Conservation (phyloP, 2,888 invertebrate genomes). For the Hofmannophila pseudospretella region DNA sequence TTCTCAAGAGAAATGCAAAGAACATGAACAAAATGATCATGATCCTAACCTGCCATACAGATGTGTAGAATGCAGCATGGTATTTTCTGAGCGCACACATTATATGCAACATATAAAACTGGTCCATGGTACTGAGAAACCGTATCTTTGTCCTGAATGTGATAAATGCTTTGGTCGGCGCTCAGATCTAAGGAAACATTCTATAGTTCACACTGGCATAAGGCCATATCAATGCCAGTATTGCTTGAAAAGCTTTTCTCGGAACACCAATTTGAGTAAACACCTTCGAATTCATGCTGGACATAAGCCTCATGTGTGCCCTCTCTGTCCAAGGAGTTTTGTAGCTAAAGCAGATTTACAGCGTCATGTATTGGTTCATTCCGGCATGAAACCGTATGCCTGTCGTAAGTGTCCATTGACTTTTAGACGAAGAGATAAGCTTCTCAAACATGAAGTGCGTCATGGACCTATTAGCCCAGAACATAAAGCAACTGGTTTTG, state of each 20-base stretch:
- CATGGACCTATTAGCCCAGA: slow-evolving; percentile 69
- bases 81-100: slow-evolving; percentile 79
- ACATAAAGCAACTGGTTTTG: slow-evolving; percentile 38
- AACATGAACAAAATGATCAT: slow-evolving; percentile 81
- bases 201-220: slow-evolving; percentile 86
- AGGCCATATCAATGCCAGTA: slow-evolving; percentile 85
- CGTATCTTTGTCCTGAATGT: slow-evolving; percentile 83
- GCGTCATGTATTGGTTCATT: slow-evolving; percentile 82
- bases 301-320: slow-evolving; percentile 84
- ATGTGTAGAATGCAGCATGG: slow-evolving; percentile 78
- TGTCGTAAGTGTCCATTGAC: slow-evolving; percentile 82
- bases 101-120: slow-evolving; percentile 82
- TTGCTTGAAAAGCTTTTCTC: slow-evolving; percentile 85
- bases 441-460: slow-evolving; percentile 80
- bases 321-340: slow-evolving; percentile 84
- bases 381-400: slow-evolving; percentile 81
- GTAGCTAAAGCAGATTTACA: slow-evolving; percentile 82
- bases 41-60: slow-evolving; percentile 79
- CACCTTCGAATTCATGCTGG: slow-evolving; percentile 85
- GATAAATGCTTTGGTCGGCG: slow-evolving; percentile 83
- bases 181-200: slow-evolving; percentile 85
- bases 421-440: slow-evolving; percentile 83
- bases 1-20: slow-evolving; percentile 79
- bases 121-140: slow-evolving; percentile 83
- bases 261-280: slow-evolving; percentile 87